Evolutionary conservation across 2,888 invertebrate genomes (phyloP), one percentile per base, ranked within the genome.

Genomic region (Ctena decussata): DNA sequence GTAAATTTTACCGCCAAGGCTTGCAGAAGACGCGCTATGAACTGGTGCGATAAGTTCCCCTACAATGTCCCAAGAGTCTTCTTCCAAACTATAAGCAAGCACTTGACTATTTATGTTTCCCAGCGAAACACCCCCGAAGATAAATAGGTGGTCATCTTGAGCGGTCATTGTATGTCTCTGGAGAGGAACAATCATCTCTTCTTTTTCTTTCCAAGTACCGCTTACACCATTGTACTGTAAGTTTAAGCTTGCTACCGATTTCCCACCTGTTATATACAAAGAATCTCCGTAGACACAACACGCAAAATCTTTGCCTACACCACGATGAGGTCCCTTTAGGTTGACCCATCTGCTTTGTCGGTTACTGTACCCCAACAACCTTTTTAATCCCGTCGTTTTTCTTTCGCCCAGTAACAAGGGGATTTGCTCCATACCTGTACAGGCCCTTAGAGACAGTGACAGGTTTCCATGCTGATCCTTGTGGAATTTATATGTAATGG

Each of bases 41-140:
- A 86, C 82, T 30, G 82, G 74, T 18, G 80, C 82, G 21, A 86
- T n/a, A 11, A 86, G 57, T 35, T 86, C 80, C 2, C 86, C 86
- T n/a, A 41, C 71, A 18, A 71, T 60, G n/a, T 37, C 46, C 86
- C 86, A 86, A 15, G 73, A 37, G 57, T 83, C 41, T 11, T 70
- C 46, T 18, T 80, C 60, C 12, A 77, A 39, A 30, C 30, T 70
- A 77, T 83, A 86, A 69, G 60, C 69, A 15, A 80, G 71, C 1
- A 86, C 82, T 30, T 77, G 77, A 5, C 57, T 73, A 35, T 80
- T 86, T 30, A 73, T 60, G 12, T 76, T 32, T 27, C 21, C 39
- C 37, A n/a, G 82, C 77, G 72, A 72, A n/a, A 18, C 12, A 21
- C 27, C 30, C 24, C 41, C 72, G 15, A 41, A 35, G 30, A 72